phyloP scores from a whole-genome alignment of 2,113 vertebrate genomes.

The Ictidomys tridecemlineatus region DNA sequence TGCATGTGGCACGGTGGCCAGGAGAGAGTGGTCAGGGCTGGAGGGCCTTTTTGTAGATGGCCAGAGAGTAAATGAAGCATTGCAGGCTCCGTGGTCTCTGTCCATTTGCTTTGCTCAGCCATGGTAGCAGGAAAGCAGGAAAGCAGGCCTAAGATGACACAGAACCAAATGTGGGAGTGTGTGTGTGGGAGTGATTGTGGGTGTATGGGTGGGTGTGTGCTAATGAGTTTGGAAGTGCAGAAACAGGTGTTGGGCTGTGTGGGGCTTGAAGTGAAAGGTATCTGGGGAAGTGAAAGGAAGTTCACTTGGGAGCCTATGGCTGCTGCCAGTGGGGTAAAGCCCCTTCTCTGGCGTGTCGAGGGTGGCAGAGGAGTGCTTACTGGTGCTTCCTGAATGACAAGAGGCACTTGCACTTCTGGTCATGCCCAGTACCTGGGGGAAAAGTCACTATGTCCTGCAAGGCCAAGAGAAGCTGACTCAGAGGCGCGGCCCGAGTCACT shows the following conservation, averaged over 20 bases:
- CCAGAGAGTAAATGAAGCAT: background rate
- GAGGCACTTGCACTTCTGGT: accelerated
- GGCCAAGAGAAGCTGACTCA: background rate
- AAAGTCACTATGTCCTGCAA: background rate
- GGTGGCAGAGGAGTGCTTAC: background rate
- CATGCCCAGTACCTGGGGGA: background rate
- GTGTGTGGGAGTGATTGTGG: no score
- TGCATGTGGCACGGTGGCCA: accelerated
- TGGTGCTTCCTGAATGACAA: background rate
- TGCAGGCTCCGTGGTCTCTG: accelerated
- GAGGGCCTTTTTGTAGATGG: no score
- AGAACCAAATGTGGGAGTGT: accelerated
- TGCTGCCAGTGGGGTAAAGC: no score
- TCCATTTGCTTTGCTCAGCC: accelerated
- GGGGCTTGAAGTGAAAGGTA: background rate
- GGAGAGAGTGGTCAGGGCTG: background rate
- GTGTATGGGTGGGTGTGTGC: background rate
- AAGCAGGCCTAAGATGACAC: accelerated
- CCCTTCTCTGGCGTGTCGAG: background rate
- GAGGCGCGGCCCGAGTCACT: accelerated
- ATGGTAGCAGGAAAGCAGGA: background rate
- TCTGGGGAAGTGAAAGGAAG: no score
- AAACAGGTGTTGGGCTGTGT: background rate
- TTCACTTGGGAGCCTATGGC: background rate
- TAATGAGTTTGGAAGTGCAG: accelerated